Conservation (phyloP, 2,797 vertebrate genomes). For the Catostomus latipinnis region DNA sequence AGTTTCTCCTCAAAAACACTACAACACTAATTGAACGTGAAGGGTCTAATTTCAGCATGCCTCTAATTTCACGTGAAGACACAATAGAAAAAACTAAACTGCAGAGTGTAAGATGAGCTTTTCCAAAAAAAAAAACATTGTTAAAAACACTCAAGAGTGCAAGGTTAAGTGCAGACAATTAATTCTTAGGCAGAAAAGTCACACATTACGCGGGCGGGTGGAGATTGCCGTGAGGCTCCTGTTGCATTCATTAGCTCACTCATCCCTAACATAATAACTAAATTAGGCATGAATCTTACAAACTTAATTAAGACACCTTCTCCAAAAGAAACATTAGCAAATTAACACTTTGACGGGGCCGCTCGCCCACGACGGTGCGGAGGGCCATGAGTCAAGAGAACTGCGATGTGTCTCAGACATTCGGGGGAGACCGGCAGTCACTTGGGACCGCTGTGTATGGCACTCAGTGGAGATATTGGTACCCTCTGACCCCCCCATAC, state of each 20-base stretch:
- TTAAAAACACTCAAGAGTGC: conserved; percentile 50
- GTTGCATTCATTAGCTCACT: conserved; percentile 74
- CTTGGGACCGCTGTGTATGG: conserved; percentile 10
- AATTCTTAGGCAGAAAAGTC: conserved; percentile 62
- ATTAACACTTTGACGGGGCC: conserved; percentile 74
- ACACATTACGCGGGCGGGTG: conserved; percentile 60
- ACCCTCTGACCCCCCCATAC: conserved; percentile 29
- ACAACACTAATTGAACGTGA: conserved; percentile 24
- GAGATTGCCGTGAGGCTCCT: conserved; percentile 60
- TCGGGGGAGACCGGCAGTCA: conserved; percentile 35
- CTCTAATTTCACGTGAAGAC: background rate
- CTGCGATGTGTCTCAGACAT: conserved; percentile 33
- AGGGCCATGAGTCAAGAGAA: conserved; percentile 49
- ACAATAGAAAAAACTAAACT: background rate
- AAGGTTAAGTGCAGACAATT: conserved; percentile 70
- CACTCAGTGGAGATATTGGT: conserved; percentile 23
- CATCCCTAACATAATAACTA: conserved; percentile 73
- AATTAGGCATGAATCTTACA: conserved; percentile 78
- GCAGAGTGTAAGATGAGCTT: conserved; percentile 19
- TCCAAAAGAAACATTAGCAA: conserved; percentile 74
- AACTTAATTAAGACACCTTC: conserved; percentile 78
- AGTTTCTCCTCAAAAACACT: conserved; percentile 18
- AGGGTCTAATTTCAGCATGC: conserved; percentile 17
- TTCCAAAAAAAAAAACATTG: conserved; percentile 1
- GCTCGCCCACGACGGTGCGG: conserved; percentile 49